A percentile compares a stretch with the other conserved stretches of the same genome.
These are phyloP conservation scores for Echinarachnius parma DNA, from an alignment of 53 echinoderm and acorn worm genomes.

Conservation along the genomic window DNA sequence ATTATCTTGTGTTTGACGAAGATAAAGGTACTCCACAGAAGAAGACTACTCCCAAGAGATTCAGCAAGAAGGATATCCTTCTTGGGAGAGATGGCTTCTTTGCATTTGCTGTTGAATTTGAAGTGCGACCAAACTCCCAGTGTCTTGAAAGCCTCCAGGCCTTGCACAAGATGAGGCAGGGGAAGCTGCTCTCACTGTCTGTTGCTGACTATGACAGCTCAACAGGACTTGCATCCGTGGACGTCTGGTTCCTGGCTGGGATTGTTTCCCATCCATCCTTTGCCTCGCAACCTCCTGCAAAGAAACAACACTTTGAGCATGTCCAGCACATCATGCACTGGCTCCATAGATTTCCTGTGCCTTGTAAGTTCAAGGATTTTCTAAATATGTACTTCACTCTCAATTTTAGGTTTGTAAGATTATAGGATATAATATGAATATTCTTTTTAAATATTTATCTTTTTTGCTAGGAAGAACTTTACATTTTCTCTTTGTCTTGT, in stretches of 20 bases:
- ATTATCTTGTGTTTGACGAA: conserved; percentile 10
- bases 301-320: conserved; percentile 18
- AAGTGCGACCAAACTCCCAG: conserved; percentile 13
- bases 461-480: too few species aligned
- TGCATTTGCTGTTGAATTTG: conserved; percentile 21
- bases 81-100: not conserved
- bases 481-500: too few species aligned
- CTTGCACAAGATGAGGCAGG: conserved; percentile 7
- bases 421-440: too few species aligned
- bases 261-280: conserved; percentile 19
- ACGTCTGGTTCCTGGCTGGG: conserved; percentile 29
- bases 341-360: conserved; percentile 61
- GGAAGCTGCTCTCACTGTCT: conserved; percentile 28
- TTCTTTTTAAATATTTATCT: too few species aligned
- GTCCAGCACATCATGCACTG: conserved; percentile 70
- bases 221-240: conserved; percentile 5
- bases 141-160: conserved; percentile 53
- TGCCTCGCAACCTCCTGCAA: conserved; percentile 3
- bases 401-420: too few species aligned
- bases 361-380: conserved; percentile 64
- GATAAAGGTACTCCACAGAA: not conserved
- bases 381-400: too few species aligned
- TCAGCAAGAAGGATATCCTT: not conserved
- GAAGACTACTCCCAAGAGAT: not conserved
- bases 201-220: conserved; percentile 15